Conservation (phyloP, 2,888 invertebrate species). For the Eueremaeus valkanovi region DNA sequence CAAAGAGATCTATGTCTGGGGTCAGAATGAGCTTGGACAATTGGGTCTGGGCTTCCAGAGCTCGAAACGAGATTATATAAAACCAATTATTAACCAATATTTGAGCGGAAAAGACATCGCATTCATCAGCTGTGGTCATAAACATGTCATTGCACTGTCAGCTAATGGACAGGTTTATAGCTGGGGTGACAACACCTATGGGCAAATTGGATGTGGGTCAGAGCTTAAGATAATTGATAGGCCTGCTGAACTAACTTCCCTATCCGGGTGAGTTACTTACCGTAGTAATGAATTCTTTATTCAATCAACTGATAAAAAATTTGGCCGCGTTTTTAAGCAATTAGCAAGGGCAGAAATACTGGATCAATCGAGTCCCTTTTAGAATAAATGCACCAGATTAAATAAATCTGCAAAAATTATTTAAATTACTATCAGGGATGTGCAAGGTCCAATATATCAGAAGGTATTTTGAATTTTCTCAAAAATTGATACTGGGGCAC, state of each 20-base stretch:
- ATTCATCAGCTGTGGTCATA: constrained; percentile 60
- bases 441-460: too few relatives aligned
- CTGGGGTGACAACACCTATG: constrained; percentile 63
- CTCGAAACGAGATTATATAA: constrained; percentile 57
- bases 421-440: too few relatives aligned
- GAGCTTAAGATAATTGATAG: constrained; percentile 52
- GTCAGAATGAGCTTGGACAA: constrained; percentile 64
- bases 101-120: constrained; percentile 60
- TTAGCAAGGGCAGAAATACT: too few relatives aligned
- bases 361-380: too few relatives aligned
- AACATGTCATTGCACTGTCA: constrained; percentile 63
- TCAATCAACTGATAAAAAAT: too few relatives aligned
- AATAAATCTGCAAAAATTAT: too few relatives aligned
- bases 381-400: too few relatives aligned
- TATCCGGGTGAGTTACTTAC: not conserved
- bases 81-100: constrained; percentile 60
- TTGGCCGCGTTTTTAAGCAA: too few relatives aligned
- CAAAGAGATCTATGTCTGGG: constrained; percentile 64
- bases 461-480: too few relatives aligned
- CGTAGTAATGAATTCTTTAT: not conserved
- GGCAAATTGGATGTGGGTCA: constrained; percentile 61
- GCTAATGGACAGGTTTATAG: constrained; percentile 62
- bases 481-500: too few relatives aligned
- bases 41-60: constrained; percentile 60
- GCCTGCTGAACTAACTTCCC: constrained; percentile 49